phyloP scores from a whole-genome alignment of 1,140 invertebrate genomes.

The Caenorhabditis tropicalis region DNA sequence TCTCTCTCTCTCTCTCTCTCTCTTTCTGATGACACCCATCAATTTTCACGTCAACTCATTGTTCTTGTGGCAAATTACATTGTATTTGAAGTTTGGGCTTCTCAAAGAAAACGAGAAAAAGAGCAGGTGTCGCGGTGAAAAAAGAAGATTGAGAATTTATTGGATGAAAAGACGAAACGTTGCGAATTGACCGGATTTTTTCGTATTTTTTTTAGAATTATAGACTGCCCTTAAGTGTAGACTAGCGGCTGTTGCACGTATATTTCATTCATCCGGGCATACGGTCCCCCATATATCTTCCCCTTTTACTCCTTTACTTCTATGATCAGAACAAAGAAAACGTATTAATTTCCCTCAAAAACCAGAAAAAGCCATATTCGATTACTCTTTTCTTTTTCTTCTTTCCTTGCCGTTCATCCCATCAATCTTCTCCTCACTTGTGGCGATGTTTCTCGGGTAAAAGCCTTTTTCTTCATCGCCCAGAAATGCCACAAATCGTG shows the following conservation, averaged over 20 bases:
- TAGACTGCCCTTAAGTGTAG: too few relatives aligned
- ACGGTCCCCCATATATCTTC: too few relatives aligned
- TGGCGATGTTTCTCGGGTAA: not conserved
- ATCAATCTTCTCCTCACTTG: conserved; percentile 39
- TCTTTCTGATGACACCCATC: not conserved
- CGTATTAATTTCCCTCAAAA: conserved; percentile 38
- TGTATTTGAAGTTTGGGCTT: conserved; percentile 11
- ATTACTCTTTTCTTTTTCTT: too few relatives aligned
- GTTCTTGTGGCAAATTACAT: conserved; percentile 43
- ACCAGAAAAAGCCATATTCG: too few relatives aligned
- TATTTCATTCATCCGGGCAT: too few relatives aligned
- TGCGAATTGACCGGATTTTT: too few relatives aligned
- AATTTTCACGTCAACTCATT: conserved; percentile 23
- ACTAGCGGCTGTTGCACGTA: too few relatives aligned
- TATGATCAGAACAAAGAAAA: not conserved
- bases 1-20: too few relatives aligned
- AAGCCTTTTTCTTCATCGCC: too few relatives aligned
- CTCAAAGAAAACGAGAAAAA: not conserved
- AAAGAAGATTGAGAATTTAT: not conserved
- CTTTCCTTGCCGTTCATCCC: not conserved
- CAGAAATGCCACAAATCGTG: not conserved
- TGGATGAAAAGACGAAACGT: not conserved
- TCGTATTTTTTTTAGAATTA: too few relatives aligned
- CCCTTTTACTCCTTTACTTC: too few relatives aligned
- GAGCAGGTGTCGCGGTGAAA: not conserved